Base-by-base conservation (phyloP, 2,797 vertebrate genomes). In the Gymnoscopelus braueri region DNA sequence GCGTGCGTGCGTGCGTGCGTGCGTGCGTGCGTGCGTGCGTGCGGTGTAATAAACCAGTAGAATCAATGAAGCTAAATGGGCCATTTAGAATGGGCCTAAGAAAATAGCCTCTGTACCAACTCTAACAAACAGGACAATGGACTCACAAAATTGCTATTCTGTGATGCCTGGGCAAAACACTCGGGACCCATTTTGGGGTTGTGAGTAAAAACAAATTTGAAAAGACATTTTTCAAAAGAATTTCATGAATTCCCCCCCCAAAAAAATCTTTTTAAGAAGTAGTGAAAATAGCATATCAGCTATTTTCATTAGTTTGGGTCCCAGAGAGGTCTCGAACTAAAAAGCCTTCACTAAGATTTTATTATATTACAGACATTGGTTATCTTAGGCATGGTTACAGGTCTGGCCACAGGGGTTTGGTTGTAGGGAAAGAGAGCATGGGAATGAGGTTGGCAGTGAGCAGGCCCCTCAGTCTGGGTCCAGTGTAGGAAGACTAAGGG, bases 341-440 rank as follows among this genome's bases (percentile, higher is more conserved):
- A 19, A 19, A 19, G 19, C 58, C n/a, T 61, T 75, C 59, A 77
- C 64, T 69, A 67, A 75, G 77, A 59, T 56, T 59, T 65, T 35
- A 53, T 72, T 67, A 74, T 69, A 64, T 63, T 47, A 23, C 59
- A 69, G 80, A 75, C 75, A 73, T 72, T 67, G 32, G 58, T 68
- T 56, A 62, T 64, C 57, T 13, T 44, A 1, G 1, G 56, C 60
- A 67, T 73, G 60, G 71, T 71, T 79, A 73, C 78, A 71, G 76
- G 52, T 1, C 3, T 23, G 44, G 59, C 62, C 68, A 64, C 67
- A 62, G 65, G 64, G 66, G 72, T 60, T 44, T n/a, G 66, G 49
- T 60, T 73, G 64, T 51, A 69, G 52, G 63, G 78, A 83, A 87
- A 75, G 80, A 74, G 69, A 79, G 82, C 79, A 74, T 10, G 57